These are phyloP conservation scores for Latrodectus geometricus DNA, from an alignment of 1,140 invertebrate species.

Conservation along the genomic window DNA sequence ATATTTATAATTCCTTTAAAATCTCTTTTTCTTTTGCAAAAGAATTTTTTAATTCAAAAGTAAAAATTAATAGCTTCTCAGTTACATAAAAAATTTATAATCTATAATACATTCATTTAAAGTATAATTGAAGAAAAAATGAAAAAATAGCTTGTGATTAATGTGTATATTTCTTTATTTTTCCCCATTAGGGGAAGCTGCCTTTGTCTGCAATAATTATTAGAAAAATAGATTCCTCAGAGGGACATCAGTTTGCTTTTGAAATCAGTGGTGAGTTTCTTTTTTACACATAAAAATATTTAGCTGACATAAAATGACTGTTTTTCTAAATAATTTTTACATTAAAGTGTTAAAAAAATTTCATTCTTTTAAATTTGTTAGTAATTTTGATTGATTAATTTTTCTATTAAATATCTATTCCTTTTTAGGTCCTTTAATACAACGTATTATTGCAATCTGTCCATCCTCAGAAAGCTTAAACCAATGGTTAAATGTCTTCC, in stretches of 20 bases:
- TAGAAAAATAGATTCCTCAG: conserved; percentile 81
- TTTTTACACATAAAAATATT: neutral
- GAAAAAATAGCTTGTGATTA: too few species aligned
- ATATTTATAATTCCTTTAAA: too few species aligned
- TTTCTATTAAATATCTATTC: neutral
- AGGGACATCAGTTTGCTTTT: conserved; percentile 87
- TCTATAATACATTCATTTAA: too few species aligned
- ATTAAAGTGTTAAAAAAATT: too few species aligned
- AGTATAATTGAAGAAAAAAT: too few species aligned
- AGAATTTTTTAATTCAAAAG: too few species aligned
- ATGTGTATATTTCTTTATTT: neutral
- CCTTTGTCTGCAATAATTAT: conserved; percentile 87
- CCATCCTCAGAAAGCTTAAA: conserved; percentile 85
- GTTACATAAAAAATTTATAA: too few species aligned
- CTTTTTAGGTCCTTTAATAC: conserved; percentile 84
- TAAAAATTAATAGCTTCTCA: too few species aligned
- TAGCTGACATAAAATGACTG: neutral
- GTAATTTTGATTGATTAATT: too few species aligned
- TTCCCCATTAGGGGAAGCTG: conserved; percentile 80
- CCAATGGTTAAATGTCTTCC: conserved; percentile 75
- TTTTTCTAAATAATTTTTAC: too few species aligned
- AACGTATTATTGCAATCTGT: conserved; percentile 87
- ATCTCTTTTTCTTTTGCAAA: too few species aligned
- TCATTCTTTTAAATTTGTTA: too few species aligned
- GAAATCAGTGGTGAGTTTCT: conserved; percentile 80